Conservation (phyloP, 2,888 invertebrate genomes). For the Trachelus stipa region DNA sequence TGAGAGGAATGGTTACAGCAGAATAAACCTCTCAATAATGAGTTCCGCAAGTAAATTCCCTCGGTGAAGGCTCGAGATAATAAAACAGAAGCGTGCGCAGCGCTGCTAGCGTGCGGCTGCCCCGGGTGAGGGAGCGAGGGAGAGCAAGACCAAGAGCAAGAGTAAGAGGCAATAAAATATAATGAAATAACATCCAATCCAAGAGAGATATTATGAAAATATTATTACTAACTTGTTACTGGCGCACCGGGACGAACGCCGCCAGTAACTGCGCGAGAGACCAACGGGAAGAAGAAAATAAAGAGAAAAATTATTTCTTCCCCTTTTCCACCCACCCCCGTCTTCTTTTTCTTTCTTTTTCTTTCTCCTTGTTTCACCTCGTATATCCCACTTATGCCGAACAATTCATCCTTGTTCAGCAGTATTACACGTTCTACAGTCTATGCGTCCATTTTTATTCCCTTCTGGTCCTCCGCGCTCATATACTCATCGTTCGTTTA, state of each 20-base stretch:
- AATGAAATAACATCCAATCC: conserved; percentile 64
- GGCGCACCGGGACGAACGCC: conserved; percentile 36
- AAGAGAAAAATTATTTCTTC: conserved; percentile 27
- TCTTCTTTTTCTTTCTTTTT: background rate
- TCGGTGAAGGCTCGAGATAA: conserved; percentile 11
- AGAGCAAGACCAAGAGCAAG: conserved; percentile 41
- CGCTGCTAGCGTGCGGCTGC: background rate
- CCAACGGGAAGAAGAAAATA: conserved; percentile 22
- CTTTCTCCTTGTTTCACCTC: background rate
- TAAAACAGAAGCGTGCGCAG: conserved; percentile 9
- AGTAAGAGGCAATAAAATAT: conserved; percentile 61
- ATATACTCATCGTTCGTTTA: background rate
- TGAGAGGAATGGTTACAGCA: conserved; percentile 1
- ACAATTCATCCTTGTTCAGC: too few relatives aligned
- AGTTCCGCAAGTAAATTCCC: conserved; percentile 13
- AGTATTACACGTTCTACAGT: too few relatives aligned
- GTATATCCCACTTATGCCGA: too few relatives aligned
- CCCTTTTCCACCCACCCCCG: background rate
- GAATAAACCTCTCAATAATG: conserved; percentile 15
- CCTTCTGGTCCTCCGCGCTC: conserved; percentile 21
- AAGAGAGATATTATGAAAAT: conserved; percentile 64
- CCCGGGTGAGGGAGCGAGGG: conserved; percentile 20
- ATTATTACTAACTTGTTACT: conserved; percentile 66
- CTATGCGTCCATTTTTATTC: background rate
- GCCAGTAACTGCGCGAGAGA: too few relatives aligned